Percentiles rank a stretch among this genome's conserved stretches.
These are phyloP conservation scores for Euleptes europaea DNA, from an alignment of 2,113 vertebrate species.

Conservation along the genomic window DNA sequence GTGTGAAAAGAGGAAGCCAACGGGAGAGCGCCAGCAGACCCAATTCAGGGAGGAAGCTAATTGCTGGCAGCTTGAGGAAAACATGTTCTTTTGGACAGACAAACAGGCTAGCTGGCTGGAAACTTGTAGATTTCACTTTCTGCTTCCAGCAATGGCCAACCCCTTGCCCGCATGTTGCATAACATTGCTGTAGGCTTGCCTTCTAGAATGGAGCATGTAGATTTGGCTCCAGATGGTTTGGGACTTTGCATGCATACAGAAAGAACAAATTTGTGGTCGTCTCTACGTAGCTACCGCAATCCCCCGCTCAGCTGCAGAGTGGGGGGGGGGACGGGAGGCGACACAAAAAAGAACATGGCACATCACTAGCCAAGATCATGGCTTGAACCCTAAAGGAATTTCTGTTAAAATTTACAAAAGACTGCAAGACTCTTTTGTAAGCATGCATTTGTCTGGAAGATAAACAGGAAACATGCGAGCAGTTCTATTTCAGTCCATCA, in stretches of 20 bases:
- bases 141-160: background rate
- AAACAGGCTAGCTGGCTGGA: background rate
- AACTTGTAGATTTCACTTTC: background rate
- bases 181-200: background rate
- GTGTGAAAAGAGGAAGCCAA: background rate
- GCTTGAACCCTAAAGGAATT: rapidly evolving
- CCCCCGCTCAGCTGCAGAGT: background rate
- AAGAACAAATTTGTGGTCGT: background rate
- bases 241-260: rapidly evolving
- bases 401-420: rapidly evolving
- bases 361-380: rapidly evolving
- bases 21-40: background rate
- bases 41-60: background rate
- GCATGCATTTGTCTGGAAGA: rapidly evolving
- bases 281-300: rapidly evolving
- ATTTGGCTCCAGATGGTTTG: background rate
- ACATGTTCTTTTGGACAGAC: background rate
- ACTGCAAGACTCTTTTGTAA: background rate
- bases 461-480: background rate
- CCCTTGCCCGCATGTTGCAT: rapidly evolving
- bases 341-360: rapidly evolving
- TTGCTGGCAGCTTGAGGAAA: background rate
- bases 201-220: rapidly evolving
- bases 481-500: constrained; percentile 54
- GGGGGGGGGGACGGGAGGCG: too few relatives aligned